These are phyloP conservation scores for Tortricodes alternella DNA, from an alignment of 2,888 invertebrate species.

Conservation along the genomic window DNA sequence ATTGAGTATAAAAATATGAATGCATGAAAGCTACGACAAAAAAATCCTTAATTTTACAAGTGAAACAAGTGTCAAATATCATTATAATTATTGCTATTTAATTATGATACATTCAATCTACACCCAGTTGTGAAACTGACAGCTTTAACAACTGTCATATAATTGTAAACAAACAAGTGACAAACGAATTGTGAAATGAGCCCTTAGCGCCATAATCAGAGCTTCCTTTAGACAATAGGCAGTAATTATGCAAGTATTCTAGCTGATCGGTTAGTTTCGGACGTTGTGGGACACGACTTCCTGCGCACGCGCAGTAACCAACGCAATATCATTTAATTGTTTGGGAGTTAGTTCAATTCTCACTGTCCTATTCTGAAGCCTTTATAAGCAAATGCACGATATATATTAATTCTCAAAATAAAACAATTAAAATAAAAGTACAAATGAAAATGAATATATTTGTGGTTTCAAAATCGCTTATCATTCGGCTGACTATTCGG, in stretches of 20 bases:
- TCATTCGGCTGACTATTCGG: too few species aligned
- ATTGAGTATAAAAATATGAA: too few species aligned
- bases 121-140: too few species aligned
- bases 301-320: constrained; percentile 15
- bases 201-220: constrained; percentile 5
- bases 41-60: too few species aligned
- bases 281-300: constrained; percentile 19
- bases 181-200: neutral
- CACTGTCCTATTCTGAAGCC: neutral
- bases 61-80: too few species aligned
- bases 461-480: too few species aligned
- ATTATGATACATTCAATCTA: too few species aligned
- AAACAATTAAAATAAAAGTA: too few species aligned
- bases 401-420: neutral
- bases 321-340: constrained; percentile 18
- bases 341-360: constrained; percentile 1
- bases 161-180: neutral
- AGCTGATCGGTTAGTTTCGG: constrained; percentile 28
- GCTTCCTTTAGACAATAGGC: constrained; percentile 20
- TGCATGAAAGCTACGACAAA: too few species aligned
- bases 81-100: too few species aligned
- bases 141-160: neutral
- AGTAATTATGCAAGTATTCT: constrained; percentile 28
- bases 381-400: neutral
- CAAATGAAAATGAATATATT: too few species aligned